A percentile compares a stretch with the other conserved stretches of the same genome.
These are phyloP conservation scores for Cyanoliseus patagonus DNA, from an alignment of 2,113 vertebrate genomes.

Conservation along the genomic window DNA sequence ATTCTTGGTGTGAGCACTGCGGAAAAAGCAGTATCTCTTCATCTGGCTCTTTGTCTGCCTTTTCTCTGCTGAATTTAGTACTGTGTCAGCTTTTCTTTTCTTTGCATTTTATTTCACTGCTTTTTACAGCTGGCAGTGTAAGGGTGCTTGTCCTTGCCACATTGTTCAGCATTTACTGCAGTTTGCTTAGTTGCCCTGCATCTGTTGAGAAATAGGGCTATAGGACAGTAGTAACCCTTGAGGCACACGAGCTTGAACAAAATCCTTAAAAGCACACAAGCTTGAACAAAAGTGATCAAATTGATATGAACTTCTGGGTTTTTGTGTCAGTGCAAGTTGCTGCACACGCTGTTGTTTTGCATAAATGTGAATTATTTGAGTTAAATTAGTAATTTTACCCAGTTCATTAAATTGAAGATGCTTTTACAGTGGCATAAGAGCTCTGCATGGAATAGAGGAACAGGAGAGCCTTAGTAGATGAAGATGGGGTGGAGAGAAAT, in stretches of 20 bases:
- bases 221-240: neutral
- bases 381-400: neutral
- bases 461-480: neutral
- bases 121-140: neutral
- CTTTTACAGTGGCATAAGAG: neutral
- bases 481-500: neutral
- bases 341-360: neutral
- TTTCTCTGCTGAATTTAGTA: neutral
- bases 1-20: accelerated
- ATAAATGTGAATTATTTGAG: neutral
- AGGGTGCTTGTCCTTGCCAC: neutral
- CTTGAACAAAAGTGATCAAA: neutral
- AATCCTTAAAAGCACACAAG: neutral
- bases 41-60: neutral
- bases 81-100: neutral
- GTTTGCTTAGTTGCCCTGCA: neutral
- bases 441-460: accelerated
- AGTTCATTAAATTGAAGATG: neutral
- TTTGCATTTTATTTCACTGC: neutral
- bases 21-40: neutral
- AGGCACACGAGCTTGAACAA: neutral
- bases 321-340: neutral
- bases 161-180: slow-evolving; percentile 7
- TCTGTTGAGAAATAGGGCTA: neutral
- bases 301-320: neutral